Percentiles rank a stretch among this genome's conserved stretches.
These are phyloP conservation scores for Drosophila orena DNA, from an alignment of 1,140 invertebrate species.

Conservation along the genomic window DNA sequence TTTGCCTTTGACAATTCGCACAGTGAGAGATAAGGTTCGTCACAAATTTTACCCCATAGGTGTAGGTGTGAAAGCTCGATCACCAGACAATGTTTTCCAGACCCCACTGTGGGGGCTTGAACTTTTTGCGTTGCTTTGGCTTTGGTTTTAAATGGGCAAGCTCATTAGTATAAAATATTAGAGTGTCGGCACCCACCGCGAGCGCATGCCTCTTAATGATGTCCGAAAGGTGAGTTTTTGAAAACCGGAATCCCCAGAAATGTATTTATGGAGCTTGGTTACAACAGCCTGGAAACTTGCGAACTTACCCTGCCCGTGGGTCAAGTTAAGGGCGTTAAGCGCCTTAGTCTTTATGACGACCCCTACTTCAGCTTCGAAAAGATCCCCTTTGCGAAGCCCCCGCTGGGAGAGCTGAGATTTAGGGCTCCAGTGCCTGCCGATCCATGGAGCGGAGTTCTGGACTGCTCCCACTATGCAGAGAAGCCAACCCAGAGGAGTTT, in stretches of 20 bases:
- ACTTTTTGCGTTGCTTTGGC: conserved; percentile 26
- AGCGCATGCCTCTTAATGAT: conserved; percentile 23
- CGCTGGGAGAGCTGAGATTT: conserved; percentile 89
- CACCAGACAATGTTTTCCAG: conserved; percentile 18
- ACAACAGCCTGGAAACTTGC: conserved; percentile 26
- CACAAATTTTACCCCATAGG: not conserved
- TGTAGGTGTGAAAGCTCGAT: conserved; percentile 17
- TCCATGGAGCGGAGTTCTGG: conserved; percentile 67
- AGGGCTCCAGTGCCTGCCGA: conserved; percentile 76
- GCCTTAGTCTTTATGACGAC: conserved; percentile 59
- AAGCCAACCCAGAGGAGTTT: conserved; percentile 66
- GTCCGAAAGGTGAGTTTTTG: conserved; percentile 40
- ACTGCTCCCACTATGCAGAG: conserved; percentile 49
- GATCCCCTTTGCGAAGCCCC: conserved; percentile 90
- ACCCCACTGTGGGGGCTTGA: conserved; percentile 23
- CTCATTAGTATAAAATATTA: conserved; percentile 30
- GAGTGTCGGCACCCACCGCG: conserved; percentile 10
- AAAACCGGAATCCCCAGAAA: not conserved
- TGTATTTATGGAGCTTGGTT: conserved; percentile 2
- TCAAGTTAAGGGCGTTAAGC: conserved; percentile 60
- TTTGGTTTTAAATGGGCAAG: not conserved
- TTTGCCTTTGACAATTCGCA: not conserved
- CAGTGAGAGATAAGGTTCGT: conserved; percentile 8
- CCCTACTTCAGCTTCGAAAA: conserved; percentile 86
- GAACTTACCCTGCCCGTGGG: conserved; percentile 59